A percentile compares a stretch with the other conserved stretches of the same genome.
These are phyloP conservation scores for Vanessa tameamea DNA, from an alignment of 1,140 invertebrate genomes.

Conservation along the genomic window DNA sequence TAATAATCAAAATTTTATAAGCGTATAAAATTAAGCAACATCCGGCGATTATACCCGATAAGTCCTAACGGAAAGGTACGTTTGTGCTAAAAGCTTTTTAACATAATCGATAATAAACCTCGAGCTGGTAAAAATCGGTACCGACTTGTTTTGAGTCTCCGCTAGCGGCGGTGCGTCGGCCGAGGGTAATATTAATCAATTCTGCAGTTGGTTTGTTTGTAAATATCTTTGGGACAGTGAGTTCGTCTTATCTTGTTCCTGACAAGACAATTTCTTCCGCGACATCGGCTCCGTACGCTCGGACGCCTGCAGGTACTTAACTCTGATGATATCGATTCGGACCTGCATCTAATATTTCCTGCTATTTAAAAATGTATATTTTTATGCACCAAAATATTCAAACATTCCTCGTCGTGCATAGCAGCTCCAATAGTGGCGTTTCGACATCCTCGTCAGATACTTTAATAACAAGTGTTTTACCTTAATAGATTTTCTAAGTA, in stretches of 20 bases:
- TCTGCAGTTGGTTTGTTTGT: constrained; percentile 4
- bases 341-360: constrained; percentile 20
- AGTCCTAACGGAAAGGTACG: constrained; percentile 6
- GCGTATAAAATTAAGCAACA: constrained; percentile 5
- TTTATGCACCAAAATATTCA: neutral
- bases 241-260: constrained; percentile 4
- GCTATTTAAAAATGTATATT: neutral
- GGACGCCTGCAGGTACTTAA: constrained; percentile 13
- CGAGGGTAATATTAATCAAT: neutral
- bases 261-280: constrained; percentile 18
- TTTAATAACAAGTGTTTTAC: too few relatives aligned
- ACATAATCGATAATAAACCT: neutral
- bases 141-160: neutral
- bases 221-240: constrained; percentile 10
- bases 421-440: neutral
- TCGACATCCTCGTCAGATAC: neutral
- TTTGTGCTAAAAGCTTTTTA: constrained; percentile 12
- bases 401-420: neutral
- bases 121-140: neutral
- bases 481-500: too few relatives aligned
- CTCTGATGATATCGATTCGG: constrained; percentile 2
- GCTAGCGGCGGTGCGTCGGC: neutral
- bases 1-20: constrained; percentile 12
- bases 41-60: constrained; percentile 11
- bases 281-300: constrained; percentile 8